Percentiles rank a stretch among this genome's conserved stretches.
phyloP scores from a whole-genome alignment of 2,797 vertebrate species.

The Rhinatrema bivittatum region DNA sequence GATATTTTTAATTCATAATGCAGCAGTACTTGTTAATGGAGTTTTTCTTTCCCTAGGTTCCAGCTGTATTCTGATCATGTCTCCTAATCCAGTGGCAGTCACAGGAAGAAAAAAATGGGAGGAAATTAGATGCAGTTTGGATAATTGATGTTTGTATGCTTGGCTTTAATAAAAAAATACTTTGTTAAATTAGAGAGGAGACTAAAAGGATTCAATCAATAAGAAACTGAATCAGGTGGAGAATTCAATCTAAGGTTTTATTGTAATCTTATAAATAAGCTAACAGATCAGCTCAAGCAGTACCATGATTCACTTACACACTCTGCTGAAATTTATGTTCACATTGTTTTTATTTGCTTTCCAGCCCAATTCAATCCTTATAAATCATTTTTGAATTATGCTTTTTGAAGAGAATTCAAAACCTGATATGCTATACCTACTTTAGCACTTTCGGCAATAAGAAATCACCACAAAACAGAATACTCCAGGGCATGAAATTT shows the following conservation, averaged over 20 bases:
- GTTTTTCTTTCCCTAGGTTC: constrained; percentile 51
- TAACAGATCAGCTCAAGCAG: constrained; percentile 21
- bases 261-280: constrained; percentile 45
- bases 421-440: constrained; percentile 9
- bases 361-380: constrained; percentile 10
- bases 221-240: constrained; percentile 48
- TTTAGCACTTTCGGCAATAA: constrained; percentile 22
- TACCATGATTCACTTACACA: constrained; percentile 23
- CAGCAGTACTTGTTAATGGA: constrained; percentile 43
- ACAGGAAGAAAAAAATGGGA: constrained; percentile 30
- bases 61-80: constrained; percentile 56
- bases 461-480: too few relatives aligned
- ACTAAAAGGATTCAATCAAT: constrained; percentile 53
- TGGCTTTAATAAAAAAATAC: constrained; percentile 56
- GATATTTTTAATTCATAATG: constrained; percentile 48
- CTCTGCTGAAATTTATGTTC: constrained; percentile 17
- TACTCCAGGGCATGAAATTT: too few relatives aligned
- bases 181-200: constrained; percentile 51
- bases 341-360: constrained; percentile 19
- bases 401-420: constrained; percentile 19
- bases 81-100: constrained; percentile 53
- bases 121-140: constrained; percentile 55
- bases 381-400: constrained; percentile 19
- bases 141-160: constrained; percentile 54
- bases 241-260: constrained; percentile 49